phyloP scores from a whole-genome alignment of 1,140 invertebrate species.

The Drosophila serrata region DNA sequence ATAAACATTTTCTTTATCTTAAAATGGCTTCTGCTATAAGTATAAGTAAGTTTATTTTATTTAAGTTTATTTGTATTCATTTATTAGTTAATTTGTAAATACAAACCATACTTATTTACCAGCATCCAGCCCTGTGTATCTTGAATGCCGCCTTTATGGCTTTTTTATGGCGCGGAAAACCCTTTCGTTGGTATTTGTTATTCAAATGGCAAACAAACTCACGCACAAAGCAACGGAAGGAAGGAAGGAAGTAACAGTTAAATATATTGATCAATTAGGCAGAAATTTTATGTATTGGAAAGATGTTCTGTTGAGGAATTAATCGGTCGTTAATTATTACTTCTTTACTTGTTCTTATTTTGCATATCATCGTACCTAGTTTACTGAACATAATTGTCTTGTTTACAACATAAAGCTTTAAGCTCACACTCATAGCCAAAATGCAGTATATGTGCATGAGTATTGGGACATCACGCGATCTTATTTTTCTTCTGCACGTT shows the following conservation, averaged over 20 bases:
- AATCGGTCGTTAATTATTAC: too few relatives aligned
- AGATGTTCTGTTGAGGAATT: too few relatives aligned
- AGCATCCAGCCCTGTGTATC: slow-evolving; percentile 45
- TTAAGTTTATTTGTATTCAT: background rate
- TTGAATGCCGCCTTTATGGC: slow-evolving; percentile 33
- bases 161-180: slow-evolving; percentile 75
- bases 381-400: too few relatives aligned
- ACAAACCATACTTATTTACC: background rate
- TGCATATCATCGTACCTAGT: too few relatives aligned
- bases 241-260: slow-evolving; percentile 45
- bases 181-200: slow-evolving; percentile 69
- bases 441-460: too few relatives aligned
- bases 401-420: too few relatives aligned
- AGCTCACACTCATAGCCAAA: too few relatives aligned
- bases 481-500: too few relatives aligned
- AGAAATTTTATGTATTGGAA: slow-evolving; percentile 56
- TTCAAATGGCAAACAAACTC: slow-evolving; percentile 60
- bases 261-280: slow-evolving; percentile 81
- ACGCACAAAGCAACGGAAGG: slow-evolving; percentile 40
- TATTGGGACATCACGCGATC: too few relatives aligned
- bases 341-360: too few relatives aligned
- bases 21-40: background rate
- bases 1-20: background rate
- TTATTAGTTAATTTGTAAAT: background rate
- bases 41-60: too few relatives aligned